Conservation (phyloP, 2,113 vertebrate species). For the Numenius arquata region DNA sequence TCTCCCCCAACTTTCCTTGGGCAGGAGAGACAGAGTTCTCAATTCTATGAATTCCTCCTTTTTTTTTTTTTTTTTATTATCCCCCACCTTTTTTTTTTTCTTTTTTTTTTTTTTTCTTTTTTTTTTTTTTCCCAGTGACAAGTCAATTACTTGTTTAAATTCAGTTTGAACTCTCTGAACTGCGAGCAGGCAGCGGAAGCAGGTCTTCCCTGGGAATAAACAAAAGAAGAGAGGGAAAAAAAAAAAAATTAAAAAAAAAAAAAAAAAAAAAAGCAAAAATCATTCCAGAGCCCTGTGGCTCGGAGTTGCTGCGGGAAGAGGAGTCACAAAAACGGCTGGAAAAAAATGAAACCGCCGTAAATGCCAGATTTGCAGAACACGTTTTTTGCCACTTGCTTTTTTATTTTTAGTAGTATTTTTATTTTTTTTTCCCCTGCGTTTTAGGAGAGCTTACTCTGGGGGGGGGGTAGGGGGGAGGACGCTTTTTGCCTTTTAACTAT, state of each 20-base stretch:
- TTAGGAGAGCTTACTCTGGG: background rate
- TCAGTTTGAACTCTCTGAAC: conserved; percentile 70
- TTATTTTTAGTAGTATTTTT: background rate
- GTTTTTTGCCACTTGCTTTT: background rate
- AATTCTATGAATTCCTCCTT: conserved; percentile 15
- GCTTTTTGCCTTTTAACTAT: background rate
- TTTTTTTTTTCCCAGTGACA: too few species aligned
- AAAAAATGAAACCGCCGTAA: background rate
- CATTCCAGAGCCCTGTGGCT: conserved; percentile 37
- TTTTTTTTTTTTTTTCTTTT: background rate
- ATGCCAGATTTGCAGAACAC: background rate
- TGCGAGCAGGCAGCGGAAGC: conserved; percentile 62
- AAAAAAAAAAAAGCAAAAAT: conserved; percentile 48
- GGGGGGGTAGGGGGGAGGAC: background rate
- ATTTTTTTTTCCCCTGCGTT: background rate
- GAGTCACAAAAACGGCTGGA: background rate
- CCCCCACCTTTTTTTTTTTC: background rate
- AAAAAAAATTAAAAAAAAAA: too few species aligned
- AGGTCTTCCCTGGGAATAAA: conserved; percentile 73
- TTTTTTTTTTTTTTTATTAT: too few species aligned
- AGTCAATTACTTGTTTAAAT: conserved; percentile 75
- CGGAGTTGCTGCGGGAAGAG: conserved; percentile 11
- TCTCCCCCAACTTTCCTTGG: conserved; percentile 8
- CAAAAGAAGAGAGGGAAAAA: conserved; percentile 32
- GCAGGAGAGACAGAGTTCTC: conserved; percentile 2